Evolutionary conservation across 2,797 vertebrate species (phyloP).

Genomic region (Lutjanus argentimaculatus): DNA sequence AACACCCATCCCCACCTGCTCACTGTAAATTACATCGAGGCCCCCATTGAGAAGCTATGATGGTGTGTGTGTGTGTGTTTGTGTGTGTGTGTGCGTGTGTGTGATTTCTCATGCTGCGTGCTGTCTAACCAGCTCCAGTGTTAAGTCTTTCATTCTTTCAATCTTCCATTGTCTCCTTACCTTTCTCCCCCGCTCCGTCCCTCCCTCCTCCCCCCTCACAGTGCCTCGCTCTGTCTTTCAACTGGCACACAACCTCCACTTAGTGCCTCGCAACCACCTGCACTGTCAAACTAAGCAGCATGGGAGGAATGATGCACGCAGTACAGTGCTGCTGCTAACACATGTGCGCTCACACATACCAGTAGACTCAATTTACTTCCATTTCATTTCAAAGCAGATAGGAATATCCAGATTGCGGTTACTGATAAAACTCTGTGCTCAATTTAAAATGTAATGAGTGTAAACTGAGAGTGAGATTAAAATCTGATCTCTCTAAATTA

Average conservation of each 20-base stretch:
- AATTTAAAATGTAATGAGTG: slow-evolving; percentile 26
- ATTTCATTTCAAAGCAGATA: slow-evolving; percentile 30
- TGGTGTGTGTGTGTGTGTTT: slow-evolving; percentile 21
- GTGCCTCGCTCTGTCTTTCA: slow-evolving; percentile 54
- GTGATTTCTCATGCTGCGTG: slow-evolving; percentile 63
- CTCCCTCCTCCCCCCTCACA: slow-evolving; percentile 20
- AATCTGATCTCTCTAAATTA: slow-evolving; percentile 30
- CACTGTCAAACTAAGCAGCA: slow-evolving; percentile 63
- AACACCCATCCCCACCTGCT: slow-evolving; percentile 83
- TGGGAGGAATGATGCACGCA: slow-evolving; percentile 40
- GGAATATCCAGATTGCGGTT: slow-evolving; percentile 3
- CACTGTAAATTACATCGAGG: slow-evolving; percentile 80
- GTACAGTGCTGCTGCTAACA: slow-evolving; percentile 24
- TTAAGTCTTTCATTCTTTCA: slow-evolving; percentile 78
- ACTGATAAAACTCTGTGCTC: slow-evolving; percentile 18
- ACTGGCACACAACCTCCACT: slow-evolving; percentile 65
- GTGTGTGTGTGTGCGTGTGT: slow-evolving; percentile 48
- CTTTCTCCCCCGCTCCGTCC: background rate
- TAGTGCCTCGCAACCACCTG: slow-evolving; percentile 64
- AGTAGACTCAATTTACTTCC: slow-evolving; percentile 18
- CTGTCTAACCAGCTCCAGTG: slow-evolving; percentile 73
- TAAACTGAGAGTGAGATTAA: slow-evolving; percentile 36
- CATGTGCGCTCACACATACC: slow-evolving; percentile 10
- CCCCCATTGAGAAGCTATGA: slow-evolving; percentile 72
- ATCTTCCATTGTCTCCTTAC: slow-evolving; percentile 67